Conservation (phyloP, 2,113 vertebrate species). For the Corvus cornix region DNA sequence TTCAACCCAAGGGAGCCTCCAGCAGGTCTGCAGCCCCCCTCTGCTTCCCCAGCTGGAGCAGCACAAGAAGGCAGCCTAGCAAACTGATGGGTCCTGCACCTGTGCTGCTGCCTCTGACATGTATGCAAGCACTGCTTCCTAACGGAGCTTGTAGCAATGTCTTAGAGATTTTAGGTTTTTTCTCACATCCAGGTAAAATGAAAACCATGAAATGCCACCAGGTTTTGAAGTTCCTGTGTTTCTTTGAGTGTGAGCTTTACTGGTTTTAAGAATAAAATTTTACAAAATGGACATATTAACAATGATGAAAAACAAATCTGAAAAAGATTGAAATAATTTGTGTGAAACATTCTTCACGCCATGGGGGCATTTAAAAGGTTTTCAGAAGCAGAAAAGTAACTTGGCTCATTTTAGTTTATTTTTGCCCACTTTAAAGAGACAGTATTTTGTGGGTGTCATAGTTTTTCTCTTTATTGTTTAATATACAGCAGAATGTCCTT, state of each 20-base stretch:
- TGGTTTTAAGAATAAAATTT: background rate
- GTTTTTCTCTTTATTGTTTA: background rate
- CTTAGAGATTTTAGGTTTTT: background rate
- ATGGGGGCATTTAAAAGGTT: background rate
- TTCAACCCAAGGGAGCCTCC: background rate
- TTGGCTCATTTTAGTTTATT: background rate
- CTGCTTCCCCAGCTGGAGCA: background rate
- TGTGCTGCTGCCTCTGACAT: background rate
- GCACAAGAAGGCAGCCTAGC: background rate
- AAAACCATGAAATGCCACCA: background rate
- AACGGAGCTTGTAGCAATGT: background rate
- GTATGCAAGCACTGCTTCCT: background rate
- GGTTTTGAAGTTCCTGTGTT: background rate
- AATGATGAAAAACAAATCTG: background rate
- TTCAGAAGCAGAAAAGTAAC: background rate
- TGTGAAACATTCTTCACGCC: background rate
- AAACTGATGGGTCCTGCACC: background rate
- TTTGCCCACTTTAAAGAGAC: background rate
- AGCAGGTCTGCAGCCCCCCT: background rate
- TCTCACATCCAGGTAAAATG: background rate
- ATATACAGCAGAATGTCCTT: background rate
- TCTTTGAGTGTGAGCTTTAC: background rate
- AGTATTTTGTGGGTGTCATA: background rate
- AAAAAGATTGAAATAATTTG: background rate
- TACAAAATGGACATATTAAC: background rate